A percentile compares a stretch with the other conserved stretches of the same genome.
phyloP scores from a whole-genome alignment of 1,140 invertebrate genomes.

The Zaprionus camerounensis region DNA sequence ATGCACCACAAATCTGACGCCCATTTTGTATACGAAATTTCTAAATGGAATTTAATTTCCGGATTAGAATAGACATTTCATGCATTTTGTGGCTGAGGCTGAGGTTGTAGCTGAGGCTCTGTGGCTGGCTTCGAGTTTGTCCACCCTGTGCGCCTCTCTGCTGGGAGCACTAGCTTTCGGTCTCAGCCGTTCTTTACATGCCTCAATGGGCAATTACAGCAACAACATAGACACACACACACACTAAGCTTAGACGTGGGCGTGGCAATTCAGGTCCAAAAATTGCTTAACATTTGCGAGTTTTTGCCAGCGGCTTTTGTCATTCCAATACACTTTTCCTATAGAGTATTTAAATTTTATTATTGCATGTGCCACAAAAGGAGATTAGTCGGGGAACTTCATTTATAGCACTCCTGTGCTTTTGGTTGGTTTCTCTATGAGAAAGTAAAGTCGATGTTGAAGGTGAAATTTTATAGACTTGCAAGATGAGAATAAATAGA shows the following conservation, averaged over 20 bases:
- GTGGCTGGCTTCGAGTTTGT: background rate
- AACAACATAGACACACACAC: constrained; percentile 11
- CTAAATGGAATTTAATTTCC: constrained; percentile 83
- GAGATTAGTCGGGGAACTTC: background rate
- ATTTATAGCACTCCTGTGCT: background rate
- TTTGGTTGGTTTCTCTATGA: background rate
- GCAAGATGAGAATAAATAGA: background rate
- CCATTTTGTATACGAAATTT: constrained; percentile 75
- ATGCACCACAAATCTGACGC: constrained; percentile 33
- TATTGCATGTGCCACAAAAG: constrained; percentile 4
- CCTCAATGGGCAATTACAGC: constrained; percentile 71
- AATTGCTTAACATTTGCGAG: constrained; percentile 53
- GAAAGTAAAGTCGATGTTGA: background rate
- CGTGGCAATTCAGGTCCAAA: constrained; percentile 35
- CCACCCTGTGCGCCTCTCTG: background rate
- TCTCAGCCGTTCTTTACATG: constrained; percentile 41
- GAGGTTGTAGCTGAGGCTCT: background rate
- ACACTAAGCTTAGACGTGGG: constrained; percentile 24
- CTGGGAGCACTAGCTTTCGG: constrained; percentile 8
- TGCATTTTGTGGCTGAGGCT: constrained; percentile 54
- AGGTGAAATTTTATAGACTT: background rate
- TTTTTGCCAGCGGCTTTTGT: constrained; percentile 38
- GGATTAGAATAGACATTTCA: constrained; percentile 81
- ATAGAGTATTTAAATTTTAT: constrained; percentile 14
- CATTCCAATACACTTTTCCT: constrained; percentile 2